Percentiles rank a stretch among this genome's conserved stretches.
Evolutionary conservation across 2,113 vertebrate genomes (phyloP).

Genomic region (Forbesichthys agassizii): DNA sequence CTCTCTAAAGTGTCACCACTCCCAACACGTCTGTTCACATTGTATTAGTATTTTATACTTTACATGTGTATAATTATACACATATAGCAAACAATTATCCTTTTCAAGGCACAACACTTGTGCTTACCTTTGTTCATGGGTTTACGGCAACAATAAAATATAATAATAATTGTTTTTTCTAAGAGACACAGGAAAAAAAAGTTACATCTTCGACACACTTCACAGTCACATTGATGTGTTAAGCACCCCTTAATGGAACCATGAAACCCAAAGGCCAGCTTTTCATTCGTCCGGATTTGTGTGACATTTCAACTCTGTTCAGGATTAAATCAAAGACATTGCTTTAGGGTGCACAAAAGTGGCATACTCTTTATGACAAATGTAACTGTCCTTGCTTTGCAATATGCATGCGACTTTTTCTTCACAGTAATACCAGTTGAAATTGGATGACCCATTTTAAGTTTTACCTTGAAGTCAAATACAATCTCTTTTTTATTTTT

Average conservation of each 20-base stretch:
- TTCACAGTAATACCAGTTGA: constrained; percentile 35
- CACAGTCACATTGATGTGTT: constrained; percentile 58
- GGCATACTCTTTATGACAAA: constrained; percentile 64
- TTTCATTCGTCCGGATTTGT: constrained; percentile 69
- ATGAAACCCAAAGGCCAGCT: constrained; percentile 65
- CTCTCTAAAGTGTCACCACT: too few species aligned
- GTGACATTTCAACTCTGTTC: constrained; percentile 72
- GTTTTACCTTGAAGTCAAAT: constrained; percentile 62
- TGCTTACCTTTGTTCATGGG: not conserved
- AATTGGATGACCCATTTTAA: constrained; percentile 65
- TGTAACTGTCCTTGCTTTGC: constrained; percentile 65
- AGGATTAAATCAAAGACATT: constrained; percentile 71
- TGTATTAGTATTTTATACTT: too few species aligned
- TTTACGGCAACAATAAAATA: constrained; percentile 23
- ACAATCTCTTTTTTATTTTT: constrained; percentile 25
- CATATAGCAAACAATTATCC: too few species aligned
- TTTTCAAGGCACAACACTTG: too few species aligned
- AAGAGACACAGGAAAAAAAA: constrained; percentile 52
- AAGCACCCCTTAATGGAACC: constrained; percentile 66
- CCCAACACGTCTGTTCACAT: too few species aligned
- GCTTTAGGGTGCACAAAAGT: constrained; percentile 61
- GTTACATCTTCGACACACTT: constrained; percentile 63
- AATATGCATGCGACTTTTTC: constrained; percentile 42
- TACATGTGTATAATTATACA: too few species aligned
- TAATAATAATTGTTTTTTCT: constrained; percentile 46